phyloP scores from a whole-genome alignment of 2,113 vertebrate genomes.

The Pseudolaguvia tuberculata region DNA sequence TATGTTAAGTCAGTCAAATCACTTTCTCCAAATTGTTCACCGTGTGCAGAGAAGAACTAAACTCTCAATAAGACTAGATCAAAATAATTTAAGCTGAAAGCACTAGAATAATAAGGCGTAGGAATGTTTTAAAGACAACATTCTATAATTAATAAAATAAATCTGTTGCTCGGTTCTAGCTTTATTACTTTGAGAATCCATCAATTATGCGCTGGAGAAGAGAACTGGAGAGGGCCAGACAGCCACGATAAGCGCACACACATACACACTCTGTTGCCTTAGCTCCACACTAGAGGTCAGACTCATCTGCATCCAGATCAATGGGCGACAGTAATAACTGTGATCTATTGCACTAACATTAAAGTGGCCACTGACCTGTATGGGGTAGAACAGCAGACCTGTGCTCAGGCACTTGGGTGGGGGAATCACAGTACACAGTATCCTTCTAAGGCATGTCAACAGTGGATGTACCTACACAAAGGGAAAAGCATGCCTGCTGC shows the following conservation, averaged over 20 bases:
- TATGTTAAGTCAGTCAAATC: neutral
- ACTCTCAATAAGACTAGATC: neutral
- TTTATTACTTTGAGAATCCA: slow-evolving; percentile 25
- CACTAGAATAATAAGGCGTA: neutral
- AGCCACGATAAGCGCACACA: slow-evolving; percentile 56
- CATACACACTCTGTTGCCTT: slow-evolving; percentile 48
- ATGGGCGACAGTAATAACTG: slow-evolving; percentile 76
- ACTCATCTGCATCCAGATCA: slow-evolving; percentile 72
- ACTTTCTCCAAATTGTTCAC: neutral
- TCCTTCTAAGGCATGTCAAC: slow-evolving; percentile 42
- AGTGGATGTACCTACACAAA: slow-evolving; percentile 38
- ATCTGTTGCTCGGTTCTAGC: slow-evolving; percentile 11
- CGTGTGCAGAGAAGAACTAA: neutral
- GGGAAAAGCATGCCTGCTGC: slow-evolving; percentile 64
- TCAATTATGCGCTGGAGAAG: slow-evolving; percentile 22
- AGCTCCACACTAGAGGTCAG: slow-evolving; percentile 57
- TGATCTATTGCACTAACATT: slow-evolving; percentile 73
- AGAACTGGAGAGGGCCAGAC: slow-evolving; percentile 37
- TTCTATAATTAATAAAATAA: slow-evolving; percentile 10
- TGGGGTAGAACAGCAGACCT: slow-evolving; percentile 49
- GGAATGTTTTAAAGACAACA: neutral
- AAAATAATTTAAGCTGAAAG: neutral
- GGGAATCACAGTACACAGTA: slow-evolving; percentile 53
- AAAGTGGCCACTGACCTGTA: slow-evolving; percentile 69
- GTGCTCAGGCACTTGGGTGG: slow-evolving; percentile 39